Evolutionary conservation across 2,113 vertebrate species (phyloP).

Genomic region (Stigmatopora nigra): DNA sequence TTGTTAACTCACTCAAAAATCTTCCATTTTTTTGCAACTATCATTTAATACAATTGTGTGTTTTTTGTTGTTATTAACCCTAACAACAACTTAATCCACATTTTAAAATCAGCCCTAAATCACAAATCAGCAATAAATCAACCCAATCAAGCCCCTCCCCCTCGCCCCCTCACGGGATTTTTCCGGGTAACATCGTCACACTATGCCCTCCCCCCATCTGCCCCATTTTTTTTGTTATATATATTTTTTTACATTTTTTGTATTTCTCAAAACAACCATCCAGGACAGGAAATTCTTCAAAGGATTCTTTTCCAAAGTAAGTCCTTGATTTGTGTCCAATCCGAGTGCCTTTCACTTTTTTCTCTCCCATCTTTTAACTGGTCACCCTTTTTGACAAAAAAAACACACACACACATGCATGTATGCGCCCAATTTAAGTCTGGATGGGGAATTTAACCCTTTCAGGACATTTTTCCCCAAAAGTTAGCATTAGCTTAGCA

Average conservation of each 20-base stretch:
- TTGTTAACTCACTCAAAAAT: background rate
- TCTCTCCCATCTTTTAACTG: conserved; percentile 35
- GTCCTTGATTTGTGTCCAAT: conserved; percentile 72
- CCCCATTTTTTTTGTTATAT: conserved; percentile 10
- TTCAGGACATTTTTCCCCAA: too few species aligned
- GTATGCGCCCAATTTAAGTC: conserved; percentile 44
- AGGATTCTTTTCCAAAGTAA: conserved; percentile 99
- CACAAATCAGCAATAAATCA: conserved; percentile 22
- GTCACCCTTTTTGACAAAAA: conserved; percentile 49
- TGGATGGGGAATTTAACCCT: conserved; percentile 33
- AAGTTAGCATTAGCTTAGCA: too few species aligned
- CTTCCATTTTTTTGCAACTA: conserved; percentile 4
- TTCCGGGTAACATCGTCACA: conserved; percentile 89
- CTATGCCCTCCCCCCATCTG: conserved; percentile 76
- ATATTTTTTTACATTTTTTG: background rate
- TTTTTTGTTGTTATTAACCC: conserved; percentile 34
- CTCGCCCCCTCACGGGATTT: conserved; percentile 73
- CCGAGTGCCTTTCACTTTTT: conserved; percentile 39
- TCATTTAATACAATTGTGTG: background rate
- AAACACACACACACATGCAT: conserved; percentile 15
- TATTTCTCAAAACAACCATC: conserved; percentile 65
- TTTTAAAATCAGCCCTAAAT: conserved; percentile 19
- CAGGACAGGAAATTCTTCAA: conserved; percentile 99
- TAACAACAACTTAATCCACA: conserved; percentile 14
- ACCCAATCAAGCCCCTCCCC: conserved; percentile 47